phyloP scores from a whole-genome alignment of 2,113 vertebrate species.

The Oostethus manadensis region DNA sequence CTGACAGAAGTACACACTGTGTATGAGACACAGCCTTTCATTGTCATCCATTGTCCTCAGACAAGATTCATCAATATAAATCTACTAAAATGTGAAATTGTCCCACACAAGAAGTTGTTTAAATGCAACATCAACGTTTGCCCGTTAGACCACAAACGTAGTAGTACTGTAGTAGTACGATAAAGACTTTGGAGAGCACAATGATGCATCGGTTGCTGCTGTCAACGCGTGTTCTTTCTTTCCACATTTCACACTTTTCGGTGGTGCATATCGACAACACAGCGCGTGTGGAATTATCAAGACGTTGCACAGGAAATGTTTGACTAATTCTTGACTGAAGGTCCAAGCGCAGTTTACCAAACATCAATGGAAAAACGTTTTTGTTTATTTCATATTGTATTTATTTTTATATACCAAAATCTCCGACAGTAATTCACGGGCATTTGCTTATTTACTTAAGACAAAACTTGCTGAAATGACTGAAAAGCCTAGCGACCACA shows the following conservation, averaged over 20 bases:
- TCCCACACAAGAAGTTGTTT: not conserved
- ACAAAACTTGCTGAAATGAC: conserved; percentile 28
- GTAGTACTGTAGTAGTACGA: not conserved
- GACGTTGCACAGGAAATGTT: not conserved
- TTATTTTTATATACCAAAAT: conserved; percentile 30
- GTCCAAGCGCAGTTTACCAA: conserved; percentile 3
- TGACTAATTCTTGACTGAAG: conserved; percentile 20
- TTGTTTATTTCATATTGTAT: conserved; percentile 49
- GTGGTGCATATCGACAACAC: not conserved
- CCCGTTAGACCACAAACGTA: not conserved
- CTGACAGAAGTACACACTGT: too few species aligned
- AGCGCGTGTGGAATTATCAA: not conserved
- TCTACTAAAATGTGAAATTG: not conserved
- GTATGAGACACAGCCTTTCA: too few species aligned
- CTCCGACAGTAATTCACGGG: conserved; percentile 19
- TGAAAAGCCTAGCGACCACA: not conserved
- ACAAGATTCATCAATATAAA: not conserved
- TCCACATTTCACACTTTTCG: not conserved
- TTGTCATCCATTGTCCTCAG: not conserved
- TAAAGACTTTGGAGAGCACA: not conserved
- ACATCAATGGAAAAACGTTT: conserved; percentile 5
- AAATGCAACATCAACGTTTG: not conserved
- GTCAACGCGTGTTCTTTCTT: not conserved
- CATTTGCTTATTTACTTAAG: conserved; percentile 26
- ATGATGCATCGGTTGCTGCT: not conserved